Evolutionary conservation across 2,888 invertebrate genomes (phyloP), one percentile per base, ranked within the genome.

Genomic region (Belgica antarctica): DNA sequence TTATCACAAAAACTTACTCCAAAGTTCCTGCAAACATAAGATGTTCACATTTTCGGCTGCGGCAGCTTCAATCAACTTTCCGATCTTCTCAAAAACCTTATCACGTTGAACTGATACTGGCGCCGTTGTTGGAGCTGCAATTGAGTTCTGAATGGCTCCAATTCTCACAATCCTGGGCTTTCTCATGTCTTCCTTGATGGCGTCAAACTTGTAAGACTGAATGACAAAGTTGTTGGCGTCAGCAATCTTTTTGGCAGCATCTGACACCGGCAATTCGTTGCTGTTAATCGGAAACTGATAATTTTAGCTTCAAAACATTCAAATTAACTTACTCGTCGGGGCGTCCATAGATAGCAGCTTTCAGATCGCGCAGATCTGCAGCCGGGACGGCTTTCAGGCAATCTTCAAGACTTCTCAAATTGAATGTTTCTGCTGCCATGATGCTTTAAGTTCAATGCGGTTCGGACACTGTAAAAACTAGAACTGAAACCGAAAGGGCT

Each of bases 1-100:
- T 52, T 22, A 52, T 22, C 52, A 52, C 22, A 3, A 24, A 5
- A 34, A 68, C 88, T 83, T 81, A 94, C 94, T 86, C 98, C 98
- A 99, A 1, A 95, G 90, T 82, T 99, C 99, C 81, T 98, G 98
- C 72, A 97, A 85, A 77, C 97, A 96, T 62, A 98, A 78, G 57
- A 99, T 84, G 76, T 97, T 94, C 36, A 93, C 95, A 0, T 87
- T 87, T 74, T 87, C 89, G 10, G 80, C 76, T 0, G 88, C 89
- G 0, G 98, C 97, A 0, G 87, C 83, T 70, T 86, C 82, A 25
- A 94, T 86, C 28, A 95, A 88, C 41, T 82, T 82, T 70, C 82
- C 81, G 1, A 96, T 86, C 78, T 93, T 87, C 71, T 85, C 78
- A 78, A 89, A 88, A 73, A 97, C 83, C 1, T 92, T 92, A 72